Conservation (phyloP, 2,113 vertebrate species). For the Gracilinanus agilis region DNA sequence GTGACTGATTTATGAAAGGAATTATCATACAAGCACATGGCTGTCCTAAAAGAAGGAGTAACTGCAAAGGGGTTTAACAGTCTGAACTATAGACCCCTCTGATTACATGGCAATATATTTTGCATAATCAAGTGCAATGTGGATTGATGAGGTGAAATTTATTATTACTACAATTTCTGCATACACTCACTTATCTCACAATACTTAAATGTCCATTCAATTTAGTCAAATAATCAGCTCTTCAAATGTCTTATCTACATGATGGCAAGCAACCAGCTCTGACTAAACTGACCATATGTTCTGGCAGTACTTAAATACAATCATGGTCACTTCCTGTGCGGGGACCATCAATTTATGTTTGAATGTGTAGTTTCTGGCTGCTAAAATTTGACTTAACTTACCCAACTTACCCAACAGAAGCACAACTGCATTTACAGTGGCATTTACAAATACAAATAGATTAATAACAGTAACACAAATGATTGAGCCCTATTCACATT, state of each 20-base stretch:
- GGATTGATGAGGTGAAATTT: conserved; percentile 81
- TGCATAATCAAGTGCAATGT: conserved; percentile 77
- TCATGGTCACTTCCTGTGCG: conserved; percentile 59
- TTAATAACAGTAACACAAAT: conserved; percentile 81
- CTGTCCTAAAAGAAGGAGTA: conserved; percentile 56
- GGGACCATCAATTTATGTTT: conserved; percentile 68
- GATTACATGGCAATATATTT: conserved; percentile 78
- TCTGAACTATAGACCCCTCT: conserved; percentile 68
- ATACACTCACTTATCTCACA: conserved; percentile 82
- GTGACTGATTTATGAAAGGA: conserved; percentile 74
- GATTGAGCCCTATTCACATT: conserved; percentile 81
- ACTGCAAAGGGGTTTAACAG: conserved; percentile 67
- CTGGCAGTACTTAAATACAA: conserved; percentile 46
- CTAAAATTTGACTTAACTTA: conserved; percentile 76
- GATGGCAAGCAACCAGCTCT: conserved; percentile 53
- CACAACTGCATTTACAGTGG: conserved; percentile 76
- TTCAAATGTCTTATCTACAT: conserved; percentile 67
- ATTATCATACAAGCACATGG: conserved; percentile 52
- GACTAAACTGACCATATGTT: conserved; percentile 57
- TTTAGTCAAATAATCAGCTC: conserved; percentile 65
- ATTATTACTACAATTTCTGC: conserved; percentile 81
- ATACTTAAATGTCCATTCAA: conserved; percentile 54
- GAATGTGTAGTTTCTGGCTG: conserved; percentile 62
- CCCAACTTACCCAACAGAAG: conserved; percentile 82
- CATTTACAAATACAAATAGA: conserved; percentile 79